phyloP scores from a whole-genome alignment of 2,113 vertebrate species.

The Aptenodytes patagonicus region DNA sequence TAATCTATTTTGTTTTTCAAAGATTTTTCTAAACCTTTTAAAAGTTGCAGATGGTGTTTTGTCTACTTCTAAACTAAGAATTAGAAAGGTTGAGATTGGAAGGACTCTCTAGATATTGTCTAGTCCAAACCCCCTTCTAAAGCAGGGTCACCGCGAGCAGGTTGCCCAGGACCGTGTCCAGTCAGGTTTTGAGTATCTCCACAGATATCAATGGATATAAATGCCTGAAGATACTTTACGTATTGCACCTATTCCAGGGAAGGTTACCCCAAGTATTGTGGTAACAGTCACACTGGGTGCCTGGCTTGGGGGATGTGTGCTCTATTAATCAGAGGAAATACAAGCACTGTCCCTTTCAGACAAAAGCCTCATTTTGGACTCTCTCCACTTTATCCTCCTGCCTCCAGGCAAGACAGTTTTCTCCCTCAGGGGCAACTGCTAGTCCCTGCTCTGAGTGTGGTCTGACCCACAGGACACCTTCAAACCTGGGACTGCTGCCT shows the following conservation, averaged over 20 bases:
- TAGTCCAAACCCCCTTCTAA: not conserved
- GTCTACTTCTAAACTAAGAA: not conserved
- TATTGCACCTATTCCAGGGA: not conserved
- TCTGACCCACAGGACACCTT: not conserved
- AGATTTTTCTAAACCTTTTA: not conserved
- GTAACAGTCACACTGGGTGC: fast-evolving
- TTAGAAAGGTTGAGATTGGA: not conserved
- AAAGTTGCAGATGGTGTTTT: not conserved
- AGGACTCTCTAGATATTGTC: not conserved
- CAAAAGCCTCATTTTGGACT: not conserved
- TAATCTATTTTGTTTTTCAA: not conserved
- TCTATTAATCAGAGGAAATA: not conserved
- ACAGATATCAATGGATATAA: not conserved
- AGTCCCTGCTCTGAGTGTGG: not conserved
- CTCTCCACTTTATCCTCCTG: not conserved
- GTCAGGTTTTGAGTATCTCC: not conserved
- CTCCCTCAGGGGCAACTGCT: not conserved
- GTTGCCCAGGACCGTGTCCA: not conserved
- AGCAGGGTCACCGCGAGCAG: fast-evolving
- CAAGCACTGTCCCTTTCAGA: not conserved
- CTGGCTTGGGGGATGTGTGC: not conserved
- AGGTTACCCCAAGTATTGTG: not conserved
- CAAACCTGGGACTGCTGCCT: not conserved
- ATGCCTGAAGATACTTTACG: not conserved
- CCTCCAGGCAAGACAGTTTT: not conserved